phyloP scores from a whole-genome alignment of 92 coral and sea anemone genomes.

The Montipora capitata region DNA sequence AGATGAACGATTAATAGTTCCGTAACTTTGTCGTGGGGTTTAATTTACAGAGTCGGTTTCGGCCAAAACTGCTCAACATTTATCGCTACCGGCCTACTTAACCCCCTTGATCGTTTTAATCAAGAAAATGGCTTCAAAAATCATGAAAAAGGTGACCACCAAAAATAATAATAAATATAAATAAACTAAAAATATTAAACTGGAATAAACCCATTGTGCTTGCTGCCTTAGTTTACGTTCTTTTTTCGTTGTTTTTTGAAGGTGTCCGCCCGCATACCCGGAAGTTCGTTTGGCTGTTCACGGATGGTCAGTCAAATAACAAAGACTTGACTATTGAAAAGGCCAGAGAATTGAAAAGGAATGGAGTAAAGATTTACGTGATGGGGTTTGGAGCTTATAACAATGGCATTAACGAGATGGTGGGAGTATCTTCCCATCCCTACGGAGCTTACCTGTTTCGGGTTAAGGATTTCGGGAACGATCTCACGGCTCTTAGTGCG shows the following conservation, averaged over 20 bases:
- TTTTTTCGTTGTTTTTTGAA: background rate
- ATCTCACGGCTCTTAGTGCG: background rate
- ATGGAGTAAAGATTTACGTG: conserved; percentile 8
- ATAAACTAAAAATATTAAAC: too few relatives aligned
- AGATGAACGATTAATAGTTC: too few relatives aligned
- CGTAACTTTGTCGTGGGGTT: too few relatives aligned
- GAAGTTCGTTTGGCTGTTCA: conserved; percentile 16
- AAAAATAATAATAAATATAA: too few relatives aligned
- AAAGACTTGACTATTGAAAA: background rate
- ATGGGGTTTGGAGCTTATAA: conserved; percentile 16
- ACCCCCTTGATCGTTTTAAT: too few relatives aligned
- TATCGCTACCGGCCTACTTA: too few relatives aligned
- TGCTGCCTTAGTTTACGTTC: too few relatives aligned
- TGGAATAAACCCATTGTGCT: too few relatives aligned
- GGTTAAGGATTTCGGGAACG: background rate
- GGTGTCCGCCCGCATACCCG: background rate
- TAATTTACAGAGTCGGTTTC: too few relatives aligned
- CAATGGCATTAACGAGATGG: conserved; percentile 26
- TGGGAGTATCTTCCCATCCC: conserved; percentile 11
- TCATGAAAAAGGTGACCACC: too few relatives aligned
- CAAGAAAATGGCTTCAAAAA: too few relatives aligned
- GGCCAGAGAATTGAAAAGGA: background rate
- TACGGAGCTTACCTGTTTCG: background rate
- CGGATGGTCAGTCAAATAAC: conserved; percentile 31
- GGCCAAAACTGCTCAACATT: too few relatives aligned